Conservation (phyloP, 2,888 invertebrate species). For the Nomada fucata region DNA sequence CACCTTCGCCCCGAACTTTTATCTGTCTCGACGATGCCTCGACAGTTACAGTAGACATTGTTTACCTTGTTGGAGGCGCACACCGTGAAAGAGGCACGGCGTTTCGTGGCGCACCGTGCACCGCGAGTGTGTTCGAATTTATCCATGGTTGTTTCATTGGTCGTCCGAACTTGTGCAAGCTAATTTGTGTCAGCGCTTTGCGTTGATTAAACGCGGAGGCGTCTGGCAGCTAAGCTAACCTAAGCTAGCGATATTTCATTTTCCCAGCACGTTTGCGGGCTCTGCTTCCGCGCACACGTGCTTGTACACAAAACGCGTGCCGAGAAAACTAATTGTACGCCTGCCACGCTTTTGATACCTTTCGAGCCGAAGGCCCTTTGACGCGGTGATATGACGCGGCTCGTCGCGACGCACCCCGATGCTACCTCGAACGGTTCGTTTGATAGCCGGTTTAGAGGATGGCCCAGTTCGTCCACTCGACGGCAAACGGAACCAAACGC, state of each 20-base stretch:
- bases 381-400: neutral
- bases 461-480: constrained; percentile 14
- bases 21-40: neutral
- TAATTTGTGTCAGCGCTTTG: neutral
- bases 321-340: constrained; percentile 26
- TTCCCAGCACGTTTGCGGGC: constrained; percentile 36
- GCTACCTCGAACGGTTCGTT: neutral
- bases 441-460: constrained; percentile 4
- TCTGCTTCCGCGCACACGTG: constrained; percentile 44
- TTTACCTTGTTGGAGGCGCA: too few species aligned
- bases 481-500: neutral
- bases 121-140: neutral
- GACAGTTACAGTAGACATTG: neutral
- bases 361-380: neutral
- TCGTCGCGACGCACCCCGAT: neutral
- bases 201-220: constrained; percentile 28
- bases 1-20: too few species aligned
- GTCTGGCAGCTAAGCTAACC: constrained; percentile 14
- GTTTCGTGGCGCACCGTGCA: neutral
- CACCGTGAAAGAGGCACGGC: too few species aligned
- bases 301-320: constrained; percentile 36
- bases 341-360: constrained; percentile 7
- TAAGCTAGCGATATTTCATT: constrained; percentile 20
- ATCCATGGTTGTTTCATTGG: neutral
- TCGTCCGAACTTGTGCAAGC: neutral